Base-by-base conservation (phyloP, 2,113 vertebrate species). In the Choloepus hoffmanni region DNA sequence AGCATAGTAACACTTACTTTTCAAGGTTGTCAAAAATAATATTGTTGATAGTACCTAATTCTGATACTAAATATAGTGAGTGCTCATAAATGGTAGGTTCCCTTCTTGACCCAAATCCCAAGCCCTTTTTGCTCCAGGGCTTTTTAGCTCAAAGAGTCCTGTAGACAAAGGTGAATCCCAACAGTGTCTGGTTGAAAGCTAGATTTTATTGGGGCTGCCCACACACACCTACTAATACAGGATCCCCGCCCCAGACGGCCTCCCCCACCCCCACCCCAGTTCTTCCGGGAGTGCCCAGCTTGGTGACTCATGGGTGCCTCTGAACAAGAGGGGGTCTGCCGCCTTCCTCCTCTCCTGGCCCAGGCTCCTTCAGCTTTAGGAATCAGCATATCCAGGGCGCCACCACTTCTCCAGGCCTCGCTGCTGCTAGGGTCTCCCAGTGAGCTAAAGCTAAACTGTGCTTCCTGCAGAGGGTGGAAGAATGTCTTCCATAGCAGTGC, bases 401-500 rank as follows among this genome's bases (percentile, higher is more conserved):
- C 36, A 15, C 13, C 62, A 3, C 16, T 19, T 83, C 16, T 83
- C 62, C 0, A 18, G 89, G 40, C 60, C 50, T 68, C 8, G 1
- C 1, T 30, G 24, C 65, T 11, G n/a, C 58, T 3, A 11, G 40
- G 3, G 63, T 28, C 74, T 33, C 43, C 14, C 36, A 5, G 63
- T 7, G 19, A n/a, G 58, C 30, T 21, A 62, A 15, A 70, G 40
- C 88, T 45, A 7, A 10, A 2, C 24, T 1, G 33, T 7, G n/a
- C 62, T 23, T 40, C 18, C 2, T 5, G 19, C 8, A 14, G 73
- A 19, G 10, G 0, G 0, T 79, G 19, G 72, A 26, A 26, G 40
- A 63, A 74, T 16, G 4, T 72, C 58, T 40, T 24, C 21, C 36
- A 15, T 0, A 6, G 33, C 0, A 18, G 50, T 33, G 76, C 21